phyloP scores from a whole-genome alignment of 2,113 vertebrate species.

The Alces alces region DNA sequence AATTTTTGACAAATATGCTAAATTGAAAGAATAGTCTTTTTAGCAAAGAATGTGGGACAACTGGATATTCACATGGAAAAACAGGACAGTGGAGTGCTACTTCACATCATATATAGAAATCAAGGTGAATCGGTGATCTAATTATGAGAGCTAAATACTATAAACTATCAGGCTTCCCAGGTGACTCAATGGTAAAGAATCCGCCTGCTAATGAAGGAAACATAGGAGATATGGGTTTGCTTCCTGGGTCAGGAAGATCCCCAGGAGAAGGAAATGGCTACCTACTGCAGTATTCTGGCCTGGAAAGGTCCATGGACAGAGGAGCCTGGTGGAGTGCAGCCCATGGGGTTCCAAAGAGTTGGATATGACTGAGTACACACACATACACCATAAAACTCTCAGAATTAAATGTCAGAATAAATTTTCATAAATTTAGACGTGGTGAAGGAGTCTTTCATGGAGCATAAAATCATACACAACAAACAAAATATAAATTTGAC shows the following conservation, averaged over 20 bases:
- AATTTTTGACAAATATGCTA: background rate
- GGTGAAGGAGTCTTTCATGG: background rate
- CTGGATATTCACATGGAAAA: background rate
- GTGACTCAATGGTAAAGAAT: background rate
- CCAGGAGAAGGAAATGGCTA: background rate
- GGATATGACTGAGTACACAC: background rate
- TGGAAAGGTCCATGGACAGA: background rate
- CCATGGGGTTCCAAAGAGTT: background rate
- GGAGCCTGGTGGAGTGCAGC: background rate
- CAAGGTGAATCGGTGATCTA: background rate
- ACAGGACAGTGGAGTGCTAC: background rate
- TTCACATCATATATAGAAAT: background rate
- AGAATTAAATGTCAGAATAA: background rate
- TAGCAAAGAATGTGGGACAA: background rate
- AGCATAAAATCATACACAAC: background rate
- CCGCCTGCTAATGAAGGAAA: background rate
- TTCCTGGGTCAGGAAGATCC: background rate
- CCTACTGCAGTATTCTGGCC: background rate
- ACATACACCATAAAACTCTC: background rate
- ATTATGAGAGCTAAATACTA: background rate
- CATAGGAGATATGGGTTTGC: background rate
- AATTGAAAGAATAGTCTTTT: background rate
- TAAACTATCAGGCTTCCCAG: background rate
- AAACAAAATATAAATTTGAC: background rate
- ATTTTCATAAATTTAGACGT: background rate